A percentile compares a stretch with the other conserved stretches of the same genome.
Conservation (phyloP, 2,113 vertebrate genomes). For the Neotragus moschatus region DNA sequence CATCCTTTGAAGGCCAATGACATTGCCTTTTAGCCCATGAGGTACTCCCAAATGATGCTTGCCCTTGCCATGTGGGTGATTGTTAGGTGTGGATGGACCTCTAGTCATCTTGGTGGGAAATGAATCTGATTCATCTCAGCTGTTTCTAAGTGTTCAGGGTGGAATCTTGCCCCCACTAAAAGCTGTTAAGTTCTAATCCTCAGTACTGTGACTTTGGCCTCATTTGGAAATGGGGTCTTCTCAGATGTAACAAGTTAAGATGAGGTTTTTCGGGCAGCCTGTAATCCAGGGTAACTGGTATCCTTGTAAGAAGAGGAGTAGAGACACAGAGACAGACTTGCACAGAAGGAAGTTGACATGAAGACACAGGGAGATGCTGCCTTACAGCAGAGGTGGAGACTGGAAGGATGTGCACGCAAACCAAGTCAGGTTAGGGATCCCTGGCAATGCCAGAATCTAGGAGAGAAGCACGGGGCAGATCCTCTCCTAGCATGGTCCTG, state of each 20-base stretch:
- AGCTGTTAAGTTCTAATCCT: background rate
- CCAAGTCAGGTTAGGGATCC: background rate
- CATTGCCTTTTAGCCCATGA: background rate
- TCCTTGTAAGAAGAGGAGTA: background rate
- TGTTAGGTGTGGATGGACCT: too few relatives aligned
- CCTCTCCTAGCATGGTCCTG: background rate
- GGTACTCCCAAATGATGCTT: background rate
- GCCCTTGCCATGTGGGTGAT: background rate
- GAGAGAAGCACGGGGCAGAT: background rate
- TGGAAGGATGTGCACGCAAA: fast-evolving
- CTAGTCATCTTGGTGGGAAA: background rate
- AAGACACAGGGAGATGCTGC: background rate
- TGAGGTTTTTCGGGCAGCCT: background rate
- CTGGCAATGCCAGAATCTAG: background rate
- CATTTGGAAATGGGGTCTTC: background rate
- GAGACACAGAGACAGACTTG: background rate
- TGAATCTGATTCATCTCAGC: background rate
- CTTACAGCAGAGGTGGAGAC: background rate
- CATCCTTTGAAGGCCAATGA: background rate
- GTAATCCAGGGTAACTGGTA: background rate
- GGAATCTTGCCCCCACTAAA: background rate
- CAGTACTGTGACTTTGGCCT: background rate
- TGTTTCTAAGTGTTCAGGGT: background rate
- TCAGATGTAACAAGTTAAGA: background rate
- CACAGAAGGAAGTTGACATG: background rate